A percentile compares a stretch with the other conserved stretches of the same genome.
Conservation (phyloP, 2,888 invertebrate species). For the Venusia cambrica region DNA sequence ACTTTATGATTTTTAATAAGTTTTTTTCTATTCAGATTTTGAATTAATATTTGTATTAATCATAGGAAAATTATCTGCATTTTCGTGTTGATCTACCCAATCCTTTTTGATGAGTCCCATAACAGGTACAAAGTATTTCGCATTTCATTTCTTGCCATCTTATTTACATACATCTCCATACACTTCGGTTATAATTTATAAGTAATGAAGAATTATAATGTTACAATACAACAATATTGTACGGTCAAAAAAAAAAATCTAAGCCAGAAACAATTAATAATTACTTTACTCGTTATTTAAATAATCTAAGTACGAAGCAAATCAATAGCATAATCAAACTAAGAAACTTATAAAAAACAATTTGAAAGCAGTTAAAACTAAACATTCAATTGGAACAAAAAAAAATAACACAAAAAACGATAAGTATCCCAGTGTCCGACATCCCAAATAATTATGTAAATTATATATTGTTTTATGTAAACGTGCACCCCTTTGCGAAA, state of each 20-base stretch:
- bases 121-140: slow-evolving; percentile 74
- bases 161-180: slow-evolving; percentile 57
- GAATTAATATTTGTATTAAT: no score
- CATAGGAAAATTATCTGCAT: no score
- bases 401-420: slow-evolving; percentile 36
- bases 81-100: slow-evolving; percentile 7
- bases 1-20: no score
- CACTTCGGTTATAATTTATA: slow-evolving; percentile 45
- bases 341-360: slow-evolving; percentile 28
- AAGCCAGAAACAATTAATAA: slow-evolving; percentile 33
- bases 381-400: slow-evolving; percentile 44
- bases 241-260: slow-evolving; percentile 42
- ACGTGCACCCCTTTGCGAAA: no score
- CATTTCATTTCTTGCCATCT: slow-evolving; percentile 47
- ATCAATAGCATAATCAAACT: slow-evolving; percentile 51
- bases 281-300: slow-evolving; percentile 33
- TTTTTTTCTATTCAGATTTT: no score
- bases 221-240: slow-evolving; percentile 36
- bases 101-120: slow-evolving; percentile 46
- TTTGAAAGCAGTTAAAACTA: slow-evolving; percentile 40
- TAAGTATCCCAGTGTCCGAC: slow-evolving; percentile 41
- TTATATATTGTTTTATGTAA: slow-evolving; percentile 25
- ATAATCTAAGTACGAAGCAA: slow-evolving; percentile 68
- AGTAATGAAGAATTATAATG: slow-evolving; percentile 31
- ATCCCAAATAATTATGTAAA: slow-evolving; percentile 40